Evolutionary conservation across 1,140 invertebrate species (phyloP).

Genomic region (Zaprionus vittiger): DNA sequence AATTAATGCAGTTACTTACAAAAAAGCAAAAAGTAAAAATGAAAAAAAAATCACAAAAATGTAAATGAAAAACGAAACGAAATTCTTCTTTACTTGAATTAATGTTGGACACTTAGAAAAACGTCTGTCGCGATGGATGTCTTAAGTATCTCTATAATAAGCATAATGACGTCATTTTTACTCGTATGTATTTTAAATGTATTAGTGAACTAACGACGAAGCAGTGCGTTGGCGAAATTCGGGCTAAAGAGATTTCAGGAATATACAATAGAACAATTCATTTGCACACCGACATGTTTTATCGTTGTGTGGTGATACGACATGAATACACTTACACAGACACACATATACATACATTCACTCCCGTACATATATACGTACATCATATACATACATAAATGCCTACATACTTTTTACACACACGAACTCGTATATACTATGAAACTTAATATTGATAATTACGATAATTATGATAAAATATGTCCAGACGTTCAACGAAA

Average conservation of each 20-base stretch:
- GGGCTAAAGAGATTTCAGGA: conserved; percentile 32
- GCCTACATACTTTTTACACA: conserved; percentile 18
- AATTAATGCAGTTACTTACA: conserved; percentile 33
- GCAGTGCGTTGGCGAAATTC: conserved; percentile 24
- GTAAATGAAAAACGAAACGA: background rate
- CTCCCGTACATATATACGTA: conserved; percentile 20
- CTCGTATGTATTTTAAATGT: conserved; percentile 17
- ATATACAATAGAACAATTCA: conserved; percentile 22
- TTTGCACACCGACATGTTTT: conserved; percentile 45
- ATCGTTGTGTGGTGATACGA: conserved; percentile 50
- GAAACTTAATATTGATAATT: conserved; percentile 10
- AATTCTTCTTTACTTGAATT: conserved; percentile 23
- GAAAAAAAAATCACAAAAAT: background rate
- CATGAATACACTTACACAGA: conserved; percentile 30
- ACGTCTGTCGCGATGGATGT: background rate
- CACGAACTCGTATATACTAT: conserved; percentile 14
- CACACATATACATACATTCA: background rate
- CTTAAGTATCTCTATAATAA: conserved; percentile 2
- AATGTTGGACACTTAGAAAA: conserved; percentile 7
- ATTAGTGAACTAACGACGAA: conserved; percentile 17
- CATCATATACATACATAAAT: conserved; percentile 17
- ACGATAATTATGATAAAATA: conserved; percentile 46
- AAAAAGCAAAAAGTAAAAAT: background rate
- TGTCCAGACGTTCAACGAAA: conserved; percentile 81
- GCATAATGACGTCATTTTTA: conserved; percentile 9